Evolutionary conservation across 2,888 invertebrate genomes (phyloP), one percentile per base, ranked within the genome.

Genomic region (Sceliomorpha sp.): DNA sequence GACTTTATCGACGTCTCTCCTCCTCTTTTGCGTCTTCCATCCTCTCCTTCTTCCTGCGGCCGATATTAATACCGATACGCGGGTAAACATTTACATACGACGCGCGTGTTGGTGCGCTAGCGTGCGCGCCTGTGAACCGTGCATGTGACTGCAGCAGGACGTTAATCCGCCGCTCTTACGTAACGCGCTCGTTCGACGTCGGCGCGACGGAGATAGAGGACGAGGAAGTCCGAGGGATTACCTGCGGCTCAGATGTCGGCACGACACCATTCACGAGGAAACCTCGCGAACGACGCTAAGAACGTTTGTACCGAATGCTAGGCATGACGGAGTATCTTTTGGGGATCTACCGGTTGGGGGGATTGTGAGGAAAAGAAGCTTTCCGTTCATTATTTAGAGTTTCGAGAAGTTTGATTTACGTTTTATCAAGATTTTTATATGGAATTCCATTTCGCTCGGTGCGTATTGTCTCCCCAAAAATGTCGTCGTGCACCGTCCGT

Each of bases 1-100:
- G 31, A 6, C 40, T 37, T 59, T 20, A 6, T 29, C 31, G 31
- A 6, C 40, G 3, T 56, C 42, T 55, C 26, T 13, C 36, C 15
- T 10, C 12, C 9, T 3, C 15, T 20, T 40, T 34, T 47, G 40
- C 42, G 7, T 47, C 12, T 34, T 9, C 27, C 13, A 0, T 45
- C 37, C 20, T 20, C 17, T 26, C 34, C 29, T 44, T 15, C 32
- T 47, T 53, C 39, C 40, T 48, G 55, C 48, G 20, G 24, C 44
- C 64, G 64, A 64, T 56, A 64, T 64, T 64, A 64, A 64, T 64
- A 56, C 64, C 50, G 56, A 64, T 64, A 64, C 44, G 64, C 56
- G 64, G 48, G 48, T 42, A 50, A 56, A 50, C 64, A 56, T 64
- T 64, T 64, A 56, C 64, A 64, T 56, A 56, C 64, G 64, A 50